These are phyloP conservation scores for Drosophila willistoni DNA, from an alignment of 1,140 invertebrate genomes.

Conservation along the genomic window DNA sequence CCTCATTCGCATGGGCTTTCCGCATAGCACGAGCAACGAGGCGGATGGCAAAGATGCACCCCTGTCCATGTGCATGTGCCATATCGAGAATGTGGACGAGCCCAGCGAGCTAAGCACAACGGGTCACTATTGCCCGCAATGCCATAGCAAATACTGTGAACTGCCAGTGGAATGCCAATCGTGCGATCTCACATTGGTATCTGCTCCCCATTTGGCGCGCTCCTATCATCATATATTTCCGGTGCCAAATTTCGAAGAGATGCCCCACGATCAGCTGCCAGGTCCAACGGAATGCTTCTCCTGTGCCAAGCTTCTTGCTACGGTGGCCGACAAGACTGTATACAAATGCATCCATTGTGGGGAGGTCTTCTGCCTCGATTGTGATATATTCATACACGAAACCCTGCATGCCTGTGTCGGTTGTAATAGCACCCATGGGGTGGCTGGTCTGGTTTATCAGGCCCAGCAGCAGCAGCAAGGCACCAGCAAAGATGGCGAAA, in stretches of 20 bases:
- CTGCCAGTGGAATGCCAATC: constrained; percentile 97
- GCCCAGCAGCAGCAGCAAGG: constrained; percentile 39
- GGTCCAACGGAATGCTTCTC: constrained; percentile 85
- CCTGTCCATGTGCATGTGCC: constrained; percentile 94
- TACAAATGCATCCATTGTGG: constrained; percentile 92
- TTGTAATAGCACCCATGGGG: constrained; percentile 87
- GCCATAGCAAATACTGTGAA: constrained; percentile 98
- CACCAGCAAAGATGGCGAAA: background rate
- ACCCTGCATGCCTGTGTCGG: constrained; percentile 97
- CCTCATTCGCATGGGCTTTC: constrained; percentile 97
- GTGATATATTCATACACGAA: constrained; percentile 97
- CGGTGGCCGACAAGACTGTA: constrained; percentile 88
- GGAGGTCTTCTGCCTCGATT: constrained; percentile 95
- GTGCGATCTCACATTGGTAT: constrained; percentile 98
- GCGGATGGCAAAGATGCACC: constrained; percentile 86
- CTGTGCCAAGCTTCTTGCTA: constrained; percentile 88
- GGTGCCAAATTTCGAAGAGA: constrained; percentile 92
- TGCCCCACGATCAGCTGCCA: constrained; percentile 84
- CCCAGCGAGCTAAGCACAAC: constrained; percentile 87
- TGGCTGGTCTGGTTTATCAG: constrained; percentile 67
- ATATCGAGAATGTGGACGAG: constrained; percentile 90
- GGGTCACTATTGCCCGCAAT: constrained; percentile 98
- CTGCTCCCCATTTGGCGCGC: constrained; percentile 97
- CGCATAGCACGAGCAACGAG: constrained; percentile 85
- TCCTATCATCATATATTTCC: constrained; percentile 99